phyloP scores from a whole-genome alignment of 2,113 vertebrate species.

The Rhea pennata region DNA sequence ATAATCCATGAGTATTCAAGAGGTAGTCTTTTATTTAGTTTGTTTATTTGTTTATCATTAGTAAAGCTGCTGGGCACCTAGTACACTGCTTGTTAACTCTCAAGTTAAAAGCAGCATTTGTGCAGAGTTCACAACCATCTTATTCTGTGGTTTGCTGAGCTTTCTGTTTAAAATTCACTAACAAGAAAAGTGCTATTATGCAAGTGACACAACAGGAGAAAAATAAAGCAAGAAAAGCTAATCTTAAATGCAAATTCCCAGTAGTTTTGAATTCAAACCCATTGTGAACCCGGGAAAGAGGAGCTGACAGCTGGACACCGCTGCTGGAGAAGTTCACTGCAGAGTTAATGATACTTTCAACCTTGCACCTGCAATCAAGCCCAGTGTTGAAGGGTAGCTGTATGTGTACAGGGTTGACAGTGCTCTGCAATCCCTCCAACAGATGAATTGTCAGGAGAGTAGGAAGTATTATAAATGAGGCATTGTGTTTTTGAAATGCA shows the following conservation, averaged over 20 bases:
- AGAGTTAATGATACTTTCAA: constrained; percentile 1
- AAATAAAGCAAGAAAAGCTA: background rate
- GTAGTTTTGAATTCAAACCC: background rate
- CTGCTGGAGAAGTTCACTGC: background rate
- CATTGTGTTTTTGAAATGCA: background rate
- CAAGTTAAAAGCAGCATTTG: background rate
- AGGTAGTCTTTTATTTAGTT: background rate
- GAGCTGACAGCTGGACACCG: background rate
- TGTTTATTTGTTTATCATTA: background rate
- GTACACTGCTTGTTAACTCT: background rate
- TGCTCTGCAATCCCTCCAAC: background rate
- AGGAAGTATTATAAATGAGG: constrained; percentile 14
- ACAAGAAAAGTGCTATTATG: background rate
- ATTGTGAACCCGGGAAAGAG: background rate
- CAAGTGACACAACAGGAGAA: background rate
- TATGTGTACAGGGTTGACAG: background rate
- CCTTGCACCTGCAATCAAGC: constrained; percentile 5
- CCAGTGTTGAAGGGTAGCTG: background rate
- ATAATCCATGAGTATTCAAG: background rate
- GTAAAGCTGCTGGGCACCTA: background rate
- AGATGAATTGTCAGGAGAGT: background rate
- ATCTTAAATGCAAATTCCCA: background rate
- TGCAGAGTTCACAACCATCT: background rate
- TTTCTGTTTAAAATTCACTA: background rate
- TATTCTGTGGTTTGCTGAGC: background rate